A percentile compares a stretch with the other conserved stretches of the same genome.
Evolutionary conservation across 1,140 invertebrate species (phyloP).

Genomic region (Mercenaria mercenaria): DNA sequence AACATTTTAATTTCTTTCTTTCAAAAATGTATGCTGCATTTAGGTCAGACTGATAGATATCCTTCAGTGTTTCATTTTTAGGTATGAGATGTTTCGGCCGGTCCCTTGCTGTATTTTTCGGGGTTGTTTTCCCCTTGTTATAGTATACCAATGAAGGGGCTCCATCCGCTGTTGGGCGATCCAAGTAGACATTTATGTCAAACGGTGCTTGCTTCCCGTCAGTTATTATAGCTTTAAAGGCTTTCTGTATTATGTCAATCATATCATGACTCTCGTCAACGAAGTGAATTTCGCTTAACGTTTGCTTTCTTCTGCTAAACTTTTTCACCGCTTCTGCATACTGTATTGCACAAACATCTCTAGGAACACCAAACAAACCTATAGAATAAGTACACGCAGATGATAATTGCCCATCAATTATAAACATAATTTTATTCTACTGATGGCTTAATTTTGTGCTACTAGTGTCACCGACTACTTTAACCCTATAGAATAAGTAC

Average conservation of each 20-base stretch:
- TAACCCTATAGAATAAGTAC: too few relatives aligned
- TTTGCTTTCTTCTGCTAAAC: too few relatives aligned
- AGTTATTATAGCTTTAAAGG: neutral
- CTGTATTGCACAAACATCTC: constrained; percentile 43
- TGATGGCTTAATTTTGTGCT: too few relatives aligned
- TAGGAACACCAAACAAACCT: constrained; percentile 22
- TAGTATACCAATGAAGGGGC: too few relatives aligned
- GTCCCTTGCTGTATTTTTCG: neutral
- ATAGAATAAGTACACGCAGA: too few relatives aligned
- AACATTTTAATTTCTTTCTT: neutral
- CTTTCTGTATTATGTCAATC: constrained; percentile 38
- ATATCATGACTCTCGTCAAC: constrained; percentile 67
- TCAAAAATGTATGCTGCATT: neutral
- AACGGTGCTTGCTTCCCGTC: neutral
- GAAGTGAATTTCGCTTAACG: constrained; percentile 68
- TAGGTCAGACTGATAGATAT: neutral
- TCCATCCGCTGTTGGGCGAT: neutral
- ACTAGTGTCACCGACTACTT: too few relatives aligned
- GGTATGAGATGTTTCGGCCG: neutral
- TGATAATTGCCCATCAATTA: too few relatives aligned
- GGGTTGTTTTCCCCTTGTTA: neutral
- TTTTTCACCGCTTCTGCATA: constrained; percentile 39
- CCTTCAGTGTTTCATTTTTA: neutral
- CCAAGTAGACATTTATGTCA: neutral
- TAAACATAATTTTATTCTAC: too few relatives aligned